Base-by-base conservation (phyloP, 2,888 invertebrate species). In the Himalopsyche kuldschensis region DNA sequence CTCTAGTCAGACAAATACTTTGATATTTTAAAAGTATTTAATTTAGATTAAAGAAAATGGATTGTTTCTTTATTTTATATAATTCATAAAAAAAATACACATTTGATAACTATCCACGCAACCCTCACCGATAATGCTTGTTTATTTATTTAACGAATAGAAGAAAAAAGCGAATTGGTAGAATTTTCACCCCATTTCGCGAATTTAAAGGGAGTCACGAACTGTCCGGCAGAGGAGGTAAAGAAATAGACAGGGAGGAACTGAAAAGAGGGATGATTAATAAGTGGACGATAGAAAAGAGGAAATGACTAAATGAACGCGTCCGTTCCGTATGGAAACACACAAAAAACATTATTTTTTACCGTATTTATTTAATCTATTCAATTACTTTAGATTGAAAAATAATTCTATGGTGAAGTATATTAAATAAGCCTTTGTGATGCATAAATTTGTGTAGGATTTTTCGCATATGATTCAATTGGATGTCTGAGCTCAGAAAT, bases 171-270 rank as follows among this genome's bases (percentile, higher is more conserved):
- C 82, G 79, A 83, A 84, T 80, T 79, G 84, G 41, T 31, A 41
- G 77, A 84, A 83, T 84, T 86, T 86, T 86, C 84, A 84, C 81
- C 84, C 84, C 86, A 86, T 86, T 86, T 82, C 84, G 75, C 79
- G 69, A 84, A 82, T 84, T 82, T 84, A 76, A 81, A 84, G 83
- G 83, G 84, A 82, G 78, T 47, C 48, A 30, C 17, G 78, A 63
- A 79, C 55, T 55, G 79, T 75, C 17, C 41, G 46, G 41, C 41
- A 0, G 76, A 17, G 35, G 76, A 78, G 46, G 55, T 24, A 55
- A 55, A 55, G 55, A 55, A 55, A 55, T 55, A 55, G 55, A 55
- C 46, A 75, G 75, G 75, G 35, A 69, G 75, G 46, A 80, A 84
- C 48, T 20, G 83, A 81, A 80, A 41, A 35, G 78, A 84, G 82